Evolutionary conservation across 2,888 invertebrate species (phyloP), one percentile per base, ranked within the genome.

Genomic region (Leptinotarsa tumamoca): DNA sequence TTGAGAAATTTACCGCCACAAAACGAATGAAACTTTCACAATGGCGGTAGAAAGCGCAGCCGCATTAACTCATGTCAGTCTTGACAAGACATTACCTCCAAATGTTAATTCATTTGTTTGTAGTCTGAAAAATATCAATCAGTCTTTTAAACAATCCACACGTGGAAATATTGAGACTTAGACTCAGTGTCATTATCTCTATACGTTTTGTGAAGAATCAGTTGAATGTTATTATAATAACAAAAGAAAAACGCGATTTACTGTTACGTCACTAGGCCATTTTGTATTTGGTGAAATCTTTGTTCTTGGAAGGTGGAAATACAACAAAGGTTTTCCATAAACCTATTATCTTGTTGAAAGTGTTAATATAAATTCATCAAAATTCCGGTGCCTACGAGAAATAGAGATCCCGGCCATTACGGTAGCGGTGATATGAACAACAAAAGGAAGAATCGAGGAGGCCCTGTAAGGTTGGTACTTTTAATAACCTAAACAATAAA

Each of bases 381-480:
- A 94, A 94, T 94, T 94, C 94, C 94, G 94, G 94, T 94, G 93
- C 94, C 94, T 90, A 94, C 94, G 92, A 93, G 92, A 90, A 93
- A 92, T 91, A 92, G 92, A 91, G 93, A 94, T 92, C 93, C 93
- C 93, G 93, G 92, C 91, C 92, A 91, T 92, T 92, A 91, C 93
- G 93, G 91, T 91, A 91, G 87, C 88, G 89, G 89, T 87, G 89
- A 92, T 88, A 94, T 93, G 93, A 95, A 94, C 89, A 95, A 92
- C 89, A 95, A 95, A 90, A 93, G 94, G 90, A 95, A 95, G 92
- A 95, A 92, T 91, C 94, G 95, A 89, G 92, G 94, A 87, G 94
- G 93, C 88, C 91, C 93, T 86, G 91, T 93, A 87, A 94, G 94
- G 94, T 94, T 90, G 90, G 89, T 85, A 67, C 71, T 74, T 76